phyloP scores from a whole-genome alignment of 1,140 invertebrate species.

The Plutomurus gul region DNA sequence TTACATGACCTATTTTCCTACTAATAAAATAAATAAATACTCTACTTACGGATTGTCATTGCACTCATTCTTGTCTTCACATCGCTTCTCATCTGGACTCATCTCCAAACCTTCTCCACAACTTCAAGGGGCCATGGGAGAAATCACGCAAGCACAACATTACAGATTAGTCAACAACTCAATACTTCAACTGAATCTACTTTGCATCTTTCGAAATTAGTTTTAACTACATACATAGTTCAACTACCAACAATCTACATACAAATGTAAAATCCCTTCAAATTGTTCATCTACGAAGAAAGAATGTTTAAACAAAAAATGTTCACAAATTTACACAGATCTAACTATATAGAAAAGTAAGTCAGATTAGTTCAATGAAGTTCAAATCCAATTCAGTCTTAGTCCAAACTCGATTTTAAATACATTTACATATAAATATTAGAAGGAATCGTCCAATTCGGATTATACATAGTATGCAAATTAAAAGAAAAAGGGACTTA shows the following conservation, averaged over 20 bases:
- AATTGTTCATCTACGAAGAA: too few species aligned
- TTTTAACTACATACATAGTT: neutral
- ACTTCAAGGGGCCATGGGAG: slow-evolving; percentile 60
- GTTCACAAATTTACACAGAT: too few species aligned
- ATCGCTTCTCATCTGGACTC: slow-evolving; percentile 84
- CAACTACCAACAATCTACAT: too few species aligned
- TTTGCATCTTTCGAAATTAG: neutral
- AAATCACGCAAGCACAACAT: slow-evolving; percentile 31
- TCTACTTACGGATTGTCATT: slow-evolving; percentile 85
- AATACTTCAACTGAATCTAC: neutral
- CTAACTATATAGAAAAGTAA: too few species aligned
- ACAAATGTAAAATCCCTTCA: too few species aligned
- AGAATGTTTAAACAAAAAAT: too few species aligned
- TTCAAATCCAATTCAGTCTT: too few species aligned
- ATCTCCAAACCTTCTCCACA: slow-evolving; percentile 88
- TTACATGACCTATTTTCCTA: too few species aligned
- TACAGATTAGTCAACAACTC: slow-evolving; percentile 31
- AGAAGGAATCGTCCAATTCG: too few species aligned
- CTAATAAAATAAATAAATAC: too few species aligned
- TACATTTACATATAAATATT: neutral
- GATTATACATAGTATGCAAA: neutral
- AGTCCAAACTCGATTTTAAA: too few species aligned
- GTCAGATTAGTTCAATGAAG: too few species aligned
- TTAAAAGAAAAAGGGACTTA: slow-evolving; percentile 65
- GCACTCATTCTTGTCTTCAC: slow-evolving; percentile 92